Base-by-base conservation (phyloP, 64 coral and sea anemone genomes). In the Montipora capricornis region DNA sequence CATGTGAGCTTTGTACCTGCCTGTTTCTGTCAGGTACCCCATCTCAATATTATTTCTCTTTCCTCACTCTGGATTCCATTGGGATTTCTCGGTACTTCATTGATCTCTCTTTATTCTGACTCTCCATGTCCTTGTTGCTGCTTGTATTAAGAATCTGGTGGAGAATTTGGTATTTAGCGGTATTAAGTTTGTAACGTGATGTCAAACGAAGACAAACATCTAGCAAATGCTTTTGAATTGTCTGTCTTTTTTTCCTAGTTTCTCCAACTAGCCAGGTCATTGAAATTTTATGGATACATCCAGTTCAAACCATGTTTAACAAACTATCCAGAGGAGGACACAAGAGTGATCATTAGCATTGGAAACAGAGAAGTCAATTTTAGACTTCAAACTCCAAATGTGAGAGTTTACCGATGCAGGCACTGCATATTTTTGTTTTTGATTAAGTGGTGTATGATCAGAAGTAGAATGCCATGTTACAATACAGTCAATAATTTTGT, bases 251-350 rank as follows among this genome's bases (percentile, higher is more conserved):
- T 71, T 78, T 64, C 69, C 2, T 53, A 99, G 98, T 99, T 94
- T 51, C 90, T 99, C 16, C 93, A 90, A 67, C 71, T 99, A 7
- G 98, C 95, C 2, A 89, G 93, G 68, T 87, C 77, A 57, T 86
- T 96, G 84, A 99, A 89, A 47, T 99, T 94, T 24, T 99, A 99
- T 77, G 95, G 95, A 44, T 95, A 93, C 15, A 69, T 99, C n/a
- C 98, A 99, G 79, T 96, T 99, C 75, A 96, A 99, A 71, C 95
- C 98, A 13, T 96, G 98, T 45, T 19, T 85, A 19, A 95, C 92
- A 19, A 77, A 99, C 70, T 99, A 96, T 47, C 98, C 98, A 61
- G 86, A 96, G 15, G 94, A 91, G 11, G 92, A 99, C 22, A 94
- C 95, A 12, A 93, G 89, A 89, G 98, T 94, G 5, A 93, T 99